Evolutionary conservation across 35 echinoderm and acorn worm species (phyloP), one percentile per base, ranked within the genome.

Genomic region (Apostichopus parvimensis): DNA sequence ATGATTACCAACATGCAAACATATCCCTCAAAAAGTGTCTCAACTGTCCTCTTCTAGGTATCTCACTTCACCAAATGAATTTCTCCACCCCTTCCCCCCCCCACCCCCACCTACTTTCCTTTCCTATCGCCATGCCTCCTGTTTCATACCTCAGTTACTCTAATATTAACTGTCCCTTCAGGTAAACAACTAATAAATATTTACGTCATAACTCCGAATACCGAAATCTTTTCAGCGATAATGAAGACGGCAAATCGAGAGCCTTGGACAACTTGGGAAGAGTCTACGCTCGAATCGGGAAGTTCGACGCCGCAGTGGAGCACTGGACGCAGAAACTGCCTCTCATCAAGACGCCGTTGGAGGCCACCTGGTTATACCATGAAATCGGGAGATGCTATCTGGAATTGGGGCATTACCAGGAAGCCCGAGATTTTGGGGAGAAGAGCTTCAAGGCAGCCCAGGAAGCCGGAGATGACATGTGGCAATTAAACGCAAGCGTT

Each of bases 401-500:
- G 52, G 97, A 98, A 78, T 64, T 98, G 1, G 97, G 92, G 5
- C 89, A 96, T 60, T 92, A 62, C 76, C 85, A 92, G 18, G 94
- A 98, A 54, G 94, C 97, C 1, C 88, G 87, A 72, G 93, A 94
- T 71, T 96, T 94, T 78, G 97, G 97, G 0, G 95, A 98, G 93
- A 98, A 98, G 95, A 98, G 97, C 53, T 85, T 96, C 65, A 87
- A 93, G 62, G 94, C 97, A 68, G 94, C 97, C 9, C 90, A 96
- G 77, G 95, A 98, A 56, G 97, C 97, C 10, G 93, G 91, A 59
- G 97, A 98, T 79, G 93, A 98, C 57, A 93, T 98, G 56, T 98
- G 94, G 97, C 97, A 98, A 80, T 83, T 98, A 10, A 98, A 98
- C 85, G 97, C 97, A 25, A 98, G 97, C 91, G 97, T 96, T 6